Conservation (phyloP, 1,140 invertebrate species). For the Stegodyphus dumicola region DNA sequence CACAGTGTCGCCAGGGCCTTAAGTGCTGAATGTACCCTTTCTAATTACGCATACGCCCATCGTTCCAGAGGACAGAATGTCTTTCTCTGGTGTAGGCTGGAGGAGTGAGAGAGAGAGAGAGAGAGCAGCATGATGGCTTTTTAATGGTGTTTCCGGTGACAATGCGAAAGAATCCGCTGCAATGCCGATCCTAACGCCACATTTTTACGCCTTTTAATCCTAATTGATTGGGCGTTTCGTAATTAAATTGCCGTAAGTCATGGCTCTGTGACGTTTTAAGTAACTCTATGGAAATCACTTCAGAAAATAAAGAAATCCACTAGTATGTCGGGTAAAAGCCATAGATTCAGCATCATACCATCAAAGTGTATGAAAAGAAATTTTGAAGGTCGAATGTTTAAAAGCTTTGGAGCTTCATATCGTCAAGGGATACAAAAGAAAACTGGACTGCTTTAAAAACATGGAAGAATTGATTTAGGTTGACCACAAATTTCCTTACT, state of each 20-base stretch:
- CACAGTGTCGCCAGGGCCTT: neutral
- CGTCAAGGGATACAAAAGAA: too few relatives aligned
- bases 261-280: neutral
- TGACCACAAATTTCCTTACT: too few relatives aligned
- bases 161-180: neutral
- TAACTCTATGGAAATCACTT: neutral
- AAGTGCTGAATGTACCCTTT: neutral
- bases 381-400: too few relatives aligned
- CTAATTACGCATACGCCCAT: neutral
- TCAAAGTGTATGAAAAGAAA: too few relatives aligned
- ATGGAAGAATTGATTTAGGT: too few relatives aligned
- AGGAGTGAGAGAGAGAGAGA: neutral
- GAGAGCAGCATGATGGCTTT: conserved; percentile 24
- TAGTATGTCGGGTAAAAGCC: too few relatives aligned
- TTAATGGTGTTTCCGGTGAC: conserved; percentile 33
- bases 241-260: conserved; percentile 14
- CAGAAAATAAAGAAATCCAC: too few relatives aligned
- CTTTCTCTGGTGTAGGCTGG: too few relatives aligned
- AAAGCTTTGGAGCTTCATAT: too few relatives aligned
- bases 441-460: too few relatives aligned
- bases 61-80: neutral
- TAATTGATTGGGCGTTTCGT: conserved; percentile 36
- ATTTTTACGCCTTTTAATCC: conserved; percentile 15
- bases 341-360: too few relatives aligned
- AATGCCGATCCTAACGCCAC: conserved; percentile 3